phyloP scores from a whole-genome alignment of 2,797 vertebrate species.

The Capromys pilorides region DNA sequence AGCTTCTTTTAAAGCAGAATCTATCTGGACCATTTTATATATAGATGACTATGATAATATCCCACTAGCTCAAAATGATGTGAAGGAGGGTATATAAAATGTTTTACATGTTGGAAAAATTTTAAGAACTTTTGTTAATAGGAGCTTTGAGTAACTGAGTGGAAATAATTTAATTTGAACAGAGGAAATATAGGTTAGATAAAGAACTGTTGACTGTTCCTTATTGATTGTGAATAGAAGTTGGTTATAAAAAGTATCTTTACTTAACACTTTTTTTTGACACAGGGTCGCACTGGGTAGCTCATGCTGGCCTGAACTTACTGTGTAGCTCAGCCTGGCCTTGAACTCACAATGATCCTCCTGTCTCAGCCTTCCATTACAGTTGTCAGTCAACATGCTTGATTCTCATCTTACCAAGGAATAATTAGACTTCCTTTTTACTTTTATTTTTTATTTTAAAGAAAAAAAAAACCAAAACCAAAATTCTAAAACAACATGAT shows the following conservation, averaged over 20 bases:
- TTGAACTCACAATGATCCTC: no score
- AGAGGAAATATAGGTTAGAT: slow-evolving; percentile 16
- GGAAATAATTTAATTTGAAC: slow-evolving; percentile 3
- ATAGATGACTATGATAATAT: neutral
- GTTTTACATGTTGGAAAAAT: neutral
- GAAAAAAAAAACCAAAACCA: no score
- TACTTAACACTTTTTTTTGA: no score
- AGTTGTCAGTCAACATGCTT: neutral
- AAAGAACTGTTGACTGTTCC: neutral
- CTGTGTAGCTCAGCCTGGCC: no score
- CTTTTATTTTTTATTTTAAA: no score
- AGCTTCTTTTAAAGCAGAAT: slow-evolving; percentile 38
- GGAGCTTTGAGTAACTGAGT: slow-evolving; percentile 40
- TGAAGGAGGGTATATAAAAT: neutral
- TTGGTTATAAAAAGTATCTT: neutral
- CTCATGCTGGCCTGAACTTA: no score
- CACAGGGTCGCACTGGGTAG: no score
- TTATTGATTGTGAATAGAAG: slow-evolving; percentile 34
- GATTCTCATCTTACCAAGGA: slow-evolving; percentile 1
- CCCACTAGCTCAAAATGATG: slow-evolving; percentile 21
- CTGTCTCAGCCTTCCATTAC: no score
- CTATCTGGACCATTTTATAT: neutral
- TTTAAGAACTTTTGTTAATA: neutral
- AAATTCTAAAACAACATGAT: no score
- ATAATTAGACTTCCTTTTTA: slow-evolving; percentile 46